Conservation (phyloP, 2,113 vertebrate genomes). For the Lepus europaeus region DNA sequence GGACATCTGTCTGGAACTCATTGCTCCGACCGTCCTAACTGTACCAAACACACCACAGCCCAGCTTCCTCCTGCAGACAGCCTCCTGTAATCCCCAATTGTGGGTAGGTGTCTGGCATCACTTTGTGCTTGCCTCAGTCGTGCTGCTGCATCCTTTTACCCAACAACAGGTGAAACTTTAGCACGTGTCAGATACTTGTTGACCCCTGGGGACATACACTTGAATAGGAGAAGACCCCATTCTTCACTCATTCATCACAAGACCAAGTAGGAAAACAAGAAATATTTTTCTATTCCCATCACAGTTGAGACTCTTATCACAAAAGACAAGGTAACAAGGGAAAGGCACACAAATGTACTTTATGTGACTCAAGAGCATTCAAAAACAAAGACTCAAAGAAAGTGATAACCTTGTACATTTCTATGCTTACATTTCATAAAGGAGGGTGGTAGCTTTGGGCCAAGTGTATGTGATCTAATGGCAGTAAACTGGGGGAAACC, state of each 20-base stretch:
- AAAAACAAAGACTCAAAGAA: not conserved
- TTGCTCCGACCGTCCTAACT: not conserved
- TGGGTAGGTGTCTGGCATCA: not conserved
- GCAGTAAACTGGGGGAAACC: too few relatives aligned
- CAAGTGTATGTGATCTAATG: not conserved
- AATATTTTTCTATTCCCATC: not conserved
- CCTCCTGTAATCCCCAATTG: not conserved
- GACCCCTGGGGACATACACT: not conserved
- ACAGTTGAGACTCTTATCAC: not conserved
- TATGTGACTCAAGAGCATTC: not conserved
- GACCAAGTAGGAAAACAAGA: not conserved
- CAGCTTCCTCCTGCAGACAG: not conserved
- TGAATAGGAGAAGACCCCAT: not conserved
- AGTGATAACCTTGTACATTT: not conserved
- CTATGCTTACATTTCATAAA: not conserved
- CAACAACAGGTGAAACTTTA: not conserved
- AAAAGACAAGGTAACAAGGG: not conserved
- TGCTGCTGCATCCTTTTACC: not conserved
- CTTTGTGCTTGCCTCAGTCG: not conserved
- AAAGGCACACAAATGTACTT: not conserved
- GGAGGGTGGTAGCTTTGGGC: not conserved
- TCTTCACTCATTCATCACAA: not conserved
- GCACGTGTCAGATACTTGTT: not conserved
- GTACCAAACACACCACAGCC: not conserved
- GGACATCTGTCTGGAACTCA: not conserved